Percentiles rank a stretch among this genome's conserved stretches.
These are phyloP conservation scores for Tachysurus vachellii DNA, from an alignment of 2,113 vertebrate species.

Conservation along the genomic window DNA sequence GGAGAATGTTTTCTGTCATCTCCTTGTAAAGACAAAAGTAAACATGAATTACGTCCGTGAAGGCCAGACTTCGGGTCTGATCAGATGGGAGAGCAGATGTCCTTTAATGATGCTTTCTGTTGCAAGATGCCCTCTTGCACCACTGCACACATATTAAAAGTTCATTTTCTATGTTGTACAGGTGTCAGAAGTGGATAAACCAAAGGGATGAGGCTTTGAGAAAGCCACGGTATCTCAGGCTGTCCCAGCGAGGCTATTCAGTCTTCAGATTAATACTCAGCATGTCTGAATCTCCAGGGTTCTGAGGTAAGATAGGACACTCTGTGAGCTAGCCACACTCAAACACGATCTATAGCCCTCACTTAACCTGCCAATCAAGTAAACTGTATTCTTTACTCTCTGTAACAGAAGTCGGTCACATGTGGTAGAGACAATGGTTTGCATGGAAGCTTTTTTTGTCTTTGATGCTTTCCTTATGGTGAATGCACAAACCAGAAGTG, in stretches of 20 bases:
- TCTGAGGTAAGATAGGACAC: conserved; percentile 37
- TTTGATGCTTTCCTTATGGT: conserved; percentile 27
- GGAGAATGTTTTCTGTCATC: conserved; percentile 12
- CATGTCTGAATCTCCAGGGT: conserved; percentile 39
- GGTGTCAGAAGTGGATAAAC: conserved; percentile 32
- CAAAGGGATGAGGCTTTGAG: background rate
- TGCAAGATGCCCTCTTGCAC: conserved; percentile 29
- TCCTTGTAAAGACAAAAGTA: conserved; percentile 22
- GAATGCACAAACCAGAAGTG: conserved; percentile 18
- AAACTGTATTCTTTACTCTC: conserved; percentile 23
- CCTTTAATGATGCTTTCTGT: conserved; percentile 40
- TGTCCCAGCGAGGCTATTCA: conserved; percentile 20
- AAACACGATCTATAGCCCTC: conserved; percentile 52
- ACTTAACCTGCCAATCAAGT: conserved; percentile 55
- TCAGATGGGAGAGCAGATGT: conserved; percentile 57
- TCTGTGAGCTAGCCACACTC: conserved; percentile 44
- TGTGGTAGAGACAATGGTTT: background rate
- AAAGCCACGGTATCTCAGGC: background rate
- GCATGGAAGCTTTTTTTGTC: background rate
- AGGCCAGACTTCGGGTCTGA: conserved; percentile 29
- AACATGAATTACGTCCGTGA: conserved; percentile 41
- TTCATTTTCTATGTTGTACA: conserved; percentile 31
- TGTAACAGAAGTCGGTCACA: conserved; percentile 38
- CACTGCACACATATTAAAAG: conserved; percentile 30
- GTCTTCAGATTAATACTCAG: conserved; percentile 28